Conservation (phyloP, 2,797 vertebrate species). For the Hippoglossus hippoglossus region DNA sequence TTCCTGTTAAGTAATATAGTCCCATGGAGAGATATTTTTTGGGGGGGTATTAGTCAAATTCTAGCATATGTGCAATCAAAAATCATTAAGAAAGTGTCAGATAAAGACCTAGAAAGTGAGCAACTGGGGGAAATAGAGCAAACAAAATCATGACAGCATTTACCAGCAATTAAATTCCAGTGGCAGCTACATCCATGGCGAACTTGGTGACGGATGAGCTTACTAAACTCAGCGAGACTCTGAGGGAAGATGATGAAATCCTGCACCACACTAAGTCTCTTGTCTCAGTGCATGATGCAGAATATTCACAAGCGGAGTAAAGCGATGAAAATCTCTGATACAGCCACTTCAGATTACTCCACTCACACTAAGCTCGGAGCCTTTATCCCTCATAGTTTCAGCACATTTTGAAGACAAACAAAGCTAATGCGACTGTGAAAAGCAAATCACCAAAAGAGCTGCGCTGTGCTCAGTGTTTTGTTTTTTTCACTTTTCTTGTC, state of each 20-base stretch:
- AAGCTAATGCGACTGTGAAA: slow-evolving; percentile 32
- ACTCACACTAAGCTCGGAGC: slow-evolving; percentile 39
- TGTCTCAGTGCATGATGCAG: slow-evolving; percentile 54
- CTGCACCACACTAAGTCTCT: slow-evolving; percentile 60
- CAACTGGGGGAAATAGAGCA: background rate
- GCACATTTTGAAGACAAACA: slow-evolving; percentile 64
- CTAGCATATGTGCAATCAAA: background rate
- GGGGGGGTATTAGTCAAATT: background rate
- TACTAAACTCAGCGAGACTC: slow-evolving; percentile 41
- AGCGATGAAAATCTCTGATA: slow-evolving; percentile 72
- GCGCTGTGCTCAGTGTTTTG: slow-evolving; percentile 26
- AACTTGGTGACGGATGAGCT: slow-evolving; percentile 58
- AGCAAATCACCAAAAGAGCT: slow-evolving; percentile 27
- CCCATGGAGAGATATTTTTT: background rate
- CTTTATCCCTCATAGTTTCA: slow-evolving; percentile 59
- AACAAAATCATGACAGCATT: slow-evolving; percentile 46
- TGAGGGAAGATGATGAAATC: slow-evolving; percentile 66
- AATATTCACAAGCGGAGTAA: slow-evolving; percentile 68
- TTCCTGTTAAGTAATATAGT: too few relatives aligned
- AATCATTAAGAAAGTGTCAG: background rate
- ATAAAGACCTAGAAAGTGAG: slow-evolving; percentile 3
- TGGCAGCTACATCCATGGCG: slow-evolving; percentile 50
- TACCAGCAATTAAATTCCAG: slow-evolving; percentile 59
- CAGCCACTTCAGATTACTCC: slow-evolving; percentile 71
- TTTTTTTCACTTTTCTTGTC: slow-evolving; percentile 11